Evolutionary conservation across 2,113 vertebrate species (phyloP).

Genomic region (Ivindomyrus marchei): DNA sequence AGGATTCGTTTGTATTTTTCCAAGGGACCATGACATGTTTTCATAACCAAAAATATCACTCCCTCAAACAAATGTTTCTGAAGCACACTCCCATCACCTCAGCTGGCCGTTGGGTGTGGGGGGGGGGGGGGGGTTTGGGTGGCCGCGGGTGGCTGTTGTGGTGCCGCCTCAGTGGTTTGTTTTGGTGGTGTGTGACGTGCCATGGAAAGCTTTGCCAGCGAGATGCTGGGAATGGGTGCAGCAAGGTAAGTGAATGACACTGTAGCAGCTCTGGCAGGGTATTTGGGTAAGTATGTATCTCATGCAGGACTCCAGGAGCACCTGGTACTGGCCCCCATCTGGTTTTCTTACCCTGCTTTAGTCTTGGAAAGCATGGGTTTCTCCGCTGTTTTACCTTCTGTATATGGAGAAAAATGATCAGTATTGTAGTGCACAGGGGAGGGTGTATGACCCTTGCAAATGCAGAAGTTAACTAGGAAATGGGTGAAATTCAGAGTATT

Average conservation of each 20-base stretch:
- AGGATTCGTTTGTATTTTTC: not conserved
- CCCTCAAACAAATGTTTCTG: not conserved
- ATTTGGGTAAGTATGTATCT: not conserved
- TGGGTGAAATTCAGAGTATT: not conserved
- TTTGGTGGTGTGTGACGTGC: not conserved
- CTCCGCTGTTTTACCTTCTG: not conserved
- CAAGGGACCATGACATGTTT: not conserved
- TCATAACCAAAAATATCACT: not conserved
- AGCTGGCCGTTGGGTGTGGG: not conserved
- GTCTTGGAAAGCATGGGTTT: not conserved
- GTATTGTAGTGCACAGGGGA: not conserved
- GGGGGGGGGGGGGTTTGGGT: not conserved
- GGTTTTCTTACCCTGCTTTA: not conserved
- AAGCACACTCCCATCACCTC: not conserved
- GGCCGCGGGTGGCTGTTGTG: not conserved
- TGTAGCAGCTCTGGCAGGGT: not conserved
- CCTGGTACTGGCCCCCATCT: not conserved
- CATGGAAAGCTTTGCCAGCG: not conserved
- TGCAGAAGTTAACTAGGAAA: not conserved
- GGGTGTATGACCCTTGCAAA: not conserved
- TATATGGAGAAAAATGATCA: not conserved
- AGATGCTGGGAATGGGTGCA: not conserved
- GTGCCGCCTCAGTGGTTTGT: not conserved
- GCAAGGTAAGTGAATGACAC: conserved; percentile 9
- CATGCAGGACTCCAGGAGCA: not conserved